A percentile compares a stretch with the other conserved stretches of the same genome.
phyloP scores from a whole-genome alignment of 2,797 vertebrate genomes.

The Anas bahamensis region DNA sequence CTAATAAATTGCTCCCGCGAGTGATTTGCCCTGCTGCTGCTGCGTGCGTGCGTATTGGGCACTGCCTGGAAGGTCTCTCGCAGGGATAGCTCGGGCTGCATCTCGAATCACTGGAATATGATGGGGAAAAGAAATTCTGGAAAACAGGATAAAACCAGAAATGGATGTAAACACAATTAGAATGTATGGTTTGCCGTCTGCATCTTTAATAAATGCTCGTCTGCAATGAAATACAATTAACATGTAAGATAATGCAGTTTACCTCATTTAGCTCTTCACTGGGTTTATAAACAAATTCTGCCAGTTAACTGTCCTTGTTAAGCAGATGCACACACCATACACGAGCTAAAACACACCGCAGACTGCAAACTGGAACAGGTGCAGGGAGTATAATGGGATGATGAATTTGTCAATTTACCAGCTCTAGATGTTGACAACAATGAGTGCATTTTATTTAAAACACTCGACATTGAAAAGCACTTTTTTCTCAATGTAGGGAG shows the following conservation, averaged over 20 bases:
- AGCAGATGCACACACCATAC: constrained; percentile 75
- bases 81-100: background rate
- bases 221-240: constrained; percentile 80
- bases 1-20: background rate
- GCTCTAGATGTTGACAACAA: constrained; percentile 38
- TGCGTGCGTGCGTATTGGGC: accelerated
- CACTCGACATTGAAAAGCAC: background rate
- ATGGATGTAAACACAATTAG: constrained; percentile 75
- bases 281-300: constrained; percentile 81
- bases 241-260: constrained; percentile 79
- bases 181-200: constrained; percentile 74
- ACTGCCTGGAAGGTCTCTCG: background rate
- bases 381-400: constrained; percentile 67
- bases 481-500: background rate
- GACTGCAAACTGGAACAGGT: constrained; percentile 74
- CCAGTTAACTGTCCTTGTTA: constrained; percentile 72
- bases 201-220: constrained; percentile 78
- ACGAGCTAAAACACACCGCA: constrained; percentile 50
- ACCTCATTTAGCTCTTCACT: constrained; percentile 78
- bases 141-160: constrained; percentile 69
- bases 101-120: background rate
- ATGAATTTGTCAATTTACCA: constrained; percentile 67
- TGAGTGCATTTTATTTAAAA: constrained; percentile 52
- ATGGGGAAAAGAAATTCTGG: constrained; percentile 44
- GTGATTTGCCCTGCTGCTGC: background rate